Percentiles rank a stretch among this genome's conserved stretches.
Conservation (phyloP, 2,888 invertebrate species). For the Drosophila borealis region DNA sequence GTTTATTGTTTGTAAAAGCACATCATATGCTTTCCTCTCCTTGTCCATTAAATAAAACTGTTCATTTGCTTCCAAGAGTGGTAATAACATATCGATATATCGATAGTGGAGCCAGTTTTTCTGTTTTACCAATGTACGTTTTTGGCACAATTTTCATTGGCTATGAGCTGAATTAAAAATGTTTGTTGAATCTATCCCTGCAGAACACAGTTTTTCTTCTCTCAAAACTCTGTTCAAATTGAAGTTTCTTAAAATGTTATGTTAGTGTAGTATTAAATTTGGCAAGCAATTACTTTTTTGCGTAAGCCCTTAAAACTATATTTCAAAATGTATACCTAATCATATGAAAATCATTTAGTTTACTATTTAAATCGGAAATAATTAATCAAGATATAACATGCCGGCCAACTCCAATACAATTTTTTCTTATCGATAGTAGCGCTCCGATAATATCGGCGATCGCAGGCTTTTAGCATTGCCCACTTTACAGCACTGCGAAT, state of each 20-base stretch:
- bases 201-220: neutral
- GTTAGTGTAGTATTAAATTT: neutral
- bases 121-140: neutral
- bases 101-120: constrained; percentile 12
- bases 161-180: neutral
- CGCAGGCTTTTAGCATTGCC: neutral
- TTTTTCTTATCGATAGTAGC: constrained; percentile 1
- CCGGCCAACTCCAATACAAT: neutral
- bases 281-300: no score
- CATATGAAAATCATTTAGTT: no score
- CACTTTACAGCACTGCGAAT: neutral
- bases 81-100: constrained; percentile 22
- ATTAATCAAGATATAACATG: neutral
- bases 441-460: neutral
- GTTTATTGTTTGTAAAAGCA: constrained; percentile 41
- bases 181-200: neutral
- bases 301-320: no score
- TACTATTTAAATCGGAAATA: neutral
- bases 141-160: neutral
- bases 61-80: neutral
- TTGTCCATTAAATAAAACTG: constrained; percentile 54
- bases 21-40: constrained; percentile 45
- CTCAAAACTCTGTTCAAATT: neutral
- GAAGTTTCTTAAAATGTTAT: neutral
- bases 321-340: no score